Conservation (phyloP, 2,888 invertebrate species). For the Aleiodes testaceus region DNA sequence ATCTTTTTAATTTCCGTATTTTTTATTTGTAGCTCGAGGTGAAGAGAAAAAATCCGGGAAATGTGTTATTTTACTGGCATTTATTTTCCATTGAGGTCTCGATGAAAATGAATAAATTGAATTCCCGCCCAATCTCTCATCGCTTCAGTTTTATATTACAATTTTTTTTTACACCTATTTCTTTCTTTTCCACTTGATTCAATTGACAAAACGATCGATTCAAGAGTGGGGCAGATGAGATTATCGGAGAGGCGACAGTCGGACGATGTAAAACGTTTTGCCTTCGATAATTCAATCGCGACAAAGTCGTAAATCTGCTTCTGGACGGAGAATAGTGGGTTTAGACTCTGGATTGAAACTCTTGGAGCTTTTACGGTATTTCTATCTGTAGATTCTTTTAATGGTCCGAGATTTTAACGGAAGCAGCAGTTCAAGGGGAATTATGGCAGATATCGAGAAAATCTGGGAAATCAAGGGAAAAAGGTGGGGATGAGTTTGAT, state of each 20-base stretch:
- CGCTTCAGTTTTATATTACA: neutral
- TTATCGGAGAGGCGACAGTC: constrained; percentile 34
- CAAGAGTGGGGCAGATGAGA: neutral
- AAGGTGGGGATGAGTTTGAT: too few relatives aligned
- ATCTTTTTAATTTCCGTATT: neutral
- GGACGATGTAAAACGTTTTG: constrained; percentile 37
- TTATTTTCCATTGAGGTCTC: too few relatives aligned
- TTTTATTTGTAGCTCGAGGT: constrained; percentile 12
- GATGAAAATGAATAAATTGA: constrained; percentile 11
- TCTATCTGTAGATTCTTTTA: constrained; percentile 15
- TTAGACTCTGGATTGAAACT: neutral
- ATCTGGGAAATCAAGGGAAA: neutral
- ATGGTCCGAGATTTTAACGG: neutral
- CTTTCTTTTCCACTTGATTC: constrained; percentile 13
- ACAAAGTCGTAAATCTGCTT: constrained; percentile 42
- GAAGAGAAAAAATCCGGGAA: too few relatives aligned
- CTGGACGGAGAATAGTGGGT: constrained; percentile 22
- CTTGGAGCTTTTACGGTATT: constrained; percentile 9
- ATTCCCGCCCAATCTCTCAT: constrained; percentile 5
- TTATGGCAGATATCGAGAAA: neutral
- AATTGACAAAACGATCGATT: constrained; percentile 36
- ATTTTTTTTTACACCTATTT: constrained; percentile 1
- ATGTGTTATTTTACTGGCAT: too few relatives aligned
- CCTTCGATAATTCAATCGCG: constrained; percentile 38
- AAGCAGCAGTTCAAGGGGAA: neutral